A percentile compares a stretch with the other conserved stretches of the same genome.
phyloP scores from a whole-genome alignment of 2,113 vertebrate species.

The Ochotona curzoniae region DNA sequence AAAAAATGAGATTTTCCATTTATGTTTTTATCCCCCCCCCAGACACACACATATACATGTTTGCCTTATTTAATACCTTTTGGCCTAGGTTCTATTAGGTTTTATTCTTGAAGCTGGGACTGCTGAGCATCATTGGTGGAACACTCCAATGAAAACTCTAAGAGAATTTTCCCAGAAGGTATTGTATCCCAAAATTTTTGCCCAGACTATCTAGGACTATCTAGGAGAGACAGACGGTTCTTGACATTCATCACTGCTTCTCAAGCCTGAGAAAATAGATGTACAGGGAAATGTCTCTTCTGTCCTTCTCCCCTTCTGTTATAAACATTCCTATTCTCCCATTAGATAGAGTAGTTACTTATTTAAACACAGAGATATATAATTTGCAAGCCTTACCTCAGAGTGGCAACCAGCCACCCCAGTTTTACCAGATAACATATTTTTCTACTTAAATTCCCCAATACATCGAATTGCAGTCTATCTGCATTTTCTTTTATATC shows the following conservation, averaged over 20 bases:
- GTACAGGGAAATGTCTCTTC: conserved; percentile 34
- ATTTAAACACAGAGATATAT: conserved; percentile 43
- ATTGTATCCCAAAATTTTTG: neutral
- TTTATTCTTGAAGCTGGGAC: neutral
- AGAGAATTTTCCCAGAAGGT: neutral
- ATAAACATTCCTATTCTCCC: neutral
- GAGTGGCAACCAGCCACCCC: conserved; percentile 35
- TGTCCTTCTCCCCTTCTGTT: neutral
- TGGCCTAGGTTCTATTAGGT: neutral
- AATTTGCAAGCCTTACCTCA: conserved; percentile 67
- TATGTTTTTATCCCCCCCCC: neutral
- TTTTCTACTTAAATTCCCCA: conserved; percentile 61
- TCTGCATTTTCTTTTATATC: conserved; percentile 27
- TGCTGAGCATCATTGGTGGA: neutral
- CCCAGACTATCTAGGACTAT: neutral
- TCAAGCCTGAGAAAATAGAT: neutral
- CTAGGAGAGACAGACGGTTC: neutral
- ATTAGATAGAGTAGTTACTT: conserved; percentile 19
- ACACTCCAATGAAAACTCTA: conserved; percentile 6
- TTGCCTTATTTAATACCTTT: conserved; percentile 52
- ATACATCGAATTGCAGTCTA: conserved; percentile 12
- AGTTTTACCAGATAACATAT: conserved; percentile 57
- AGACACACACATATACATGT: neutral
- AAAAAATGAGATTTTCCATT: neutral
- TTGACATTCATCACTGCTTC: neutral